A percentile compares a stretch with the other conserved stretches of the same genome.
These are phyloP conservation scores for Dasysyrphus tricinctus DNA, from an alignment of 2,888 invertebrate species.

Conservation along the genomic window DNA sequence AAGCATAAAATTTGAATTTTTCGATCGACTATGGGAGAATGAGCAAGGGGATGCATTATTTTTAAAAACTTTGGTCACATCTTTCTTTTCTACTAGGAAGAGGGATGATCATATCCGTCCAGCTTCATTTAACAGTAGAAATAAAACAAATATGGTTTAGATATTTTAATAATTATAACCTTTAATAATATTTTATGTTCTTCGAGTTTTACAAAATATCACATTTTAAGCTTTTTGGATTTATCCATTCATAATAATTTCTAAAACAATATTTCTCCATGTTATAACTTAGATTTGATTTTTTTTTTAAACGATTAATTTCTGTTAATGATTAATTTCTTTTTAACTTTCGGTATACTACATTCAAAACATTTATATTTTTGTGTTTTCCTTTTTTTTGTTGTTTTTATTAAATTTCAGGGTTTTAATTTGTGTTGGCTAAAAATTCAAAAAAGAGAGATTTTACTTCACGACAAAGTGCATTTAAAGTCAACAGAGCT, in stretches of 20 bases:
- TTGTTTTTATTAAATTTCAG: constrained; percentile 27
- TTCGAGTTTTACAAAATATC: constrained; percentile 83
- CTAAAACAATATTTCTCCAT: constrained; percentile 75
- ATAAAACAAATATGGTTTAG: constrained; percentile 53
- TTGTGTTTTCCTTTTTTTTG: neutral
- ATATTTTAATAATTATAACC: constrained; percentile 75
- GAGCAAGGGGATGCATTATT: too few relatives aligned
- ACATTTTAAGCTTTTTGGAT: constrained; percentile 83
- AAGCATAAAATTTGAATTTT: too few relatives aligned
- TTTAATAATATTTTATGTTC: constrained; percentile 77
- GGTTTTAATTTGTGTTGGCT: constrained; percentile 53
- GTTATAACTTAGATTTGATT: constrained; percentile 50
- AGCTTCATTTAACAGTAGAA: neutral
- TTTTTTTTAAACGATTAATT: constrained; percentile 32
- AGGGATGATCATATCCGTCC: neutral
- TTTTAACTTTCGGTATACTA: constrained; percentile 30
- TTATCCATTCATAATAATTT: constrained; percentile 77
- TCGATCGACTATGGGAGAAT: too few relatives aligned
- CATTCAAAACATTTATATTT: constrained; percentile 49
- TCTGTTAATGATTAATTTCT: constrained; percentile 31
- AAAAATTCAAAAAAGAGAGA: constrained; percentile 33
- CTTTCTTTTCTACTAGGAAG: too few relatives aligned
- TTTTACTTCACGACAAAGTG: constrained; percentile 48
- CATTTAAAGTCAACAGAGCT: constrained; percentile 61
- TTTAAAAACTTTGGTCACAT: too few relatives aligned